A percentile compares a stretch with the other conserved stretches of the same genome.
Evolutionary conservation across 92 coral and sea anemone genomes (phyloP).

Genomic region (Micromussa lordhowensis): DNA sequence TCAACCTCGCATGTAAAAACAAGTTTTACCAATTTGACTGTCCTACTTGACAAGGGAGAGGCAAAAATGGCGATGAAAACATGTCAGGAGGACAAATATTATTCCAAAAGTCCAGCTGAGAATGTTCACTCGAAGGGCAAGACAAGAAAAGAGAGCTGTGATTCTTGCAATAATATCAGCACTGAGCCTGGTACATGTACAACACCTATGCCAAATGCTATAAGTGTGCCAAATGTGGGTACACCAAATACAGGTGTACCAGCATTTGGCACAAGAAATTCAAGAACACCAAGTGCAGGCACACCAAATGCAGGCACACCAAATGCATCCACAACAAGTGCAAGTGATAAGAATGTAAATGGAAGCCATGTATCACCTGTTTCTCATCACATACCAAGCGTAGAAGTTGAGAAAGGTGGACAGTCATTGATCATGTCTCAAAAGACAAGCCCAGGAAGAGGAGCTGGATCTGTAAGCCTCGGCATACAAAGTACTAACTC

Average conservation of each 20-base stretch:
- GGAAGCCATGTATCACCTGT: neutral
- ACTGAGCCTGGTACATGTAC: neutral
- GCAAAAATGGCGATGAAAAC: neutral
- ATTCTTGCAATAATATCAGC: neutral
- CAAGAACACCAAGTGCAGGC: neutral
- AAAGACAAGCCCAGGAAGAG: neutral
- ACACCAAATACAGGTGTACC: no score
- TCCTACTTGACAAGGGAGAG: neutral
- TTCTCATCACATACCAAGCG: neutral
- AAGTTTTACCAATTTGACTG: slow-evolving; percentile 1
- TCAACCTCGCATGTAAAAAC: neutral
- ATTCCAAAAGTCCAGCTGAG: neutral
- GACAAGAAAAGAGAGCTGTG: neutral
- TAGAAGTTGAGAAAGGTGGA: slow-evolving; percentile 10
- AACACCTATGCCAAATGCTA: neutral
- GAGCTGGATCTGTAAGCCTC: slow-evolving; percentile 29
- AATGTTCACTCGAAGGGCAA: neutral
- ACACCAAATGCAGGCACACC: neutral
- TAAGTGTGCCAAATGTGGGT: no score
- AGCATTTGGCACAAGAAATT: no score
- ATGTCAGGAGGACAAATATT: neutral
- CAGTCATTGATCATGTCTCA: slow-evolving; percentile 21
- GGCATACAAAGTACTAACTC: slow-evolving; percentile 5
- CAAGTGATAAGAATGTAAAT: neutral
- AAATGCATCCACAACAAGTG: neutral